Evolutionary conservation across 1,140 invertebrate genomes (phyloP), one percentile per base, ranked within the genome.

Genomic region (Lutraria rhynchaena): DNA sequence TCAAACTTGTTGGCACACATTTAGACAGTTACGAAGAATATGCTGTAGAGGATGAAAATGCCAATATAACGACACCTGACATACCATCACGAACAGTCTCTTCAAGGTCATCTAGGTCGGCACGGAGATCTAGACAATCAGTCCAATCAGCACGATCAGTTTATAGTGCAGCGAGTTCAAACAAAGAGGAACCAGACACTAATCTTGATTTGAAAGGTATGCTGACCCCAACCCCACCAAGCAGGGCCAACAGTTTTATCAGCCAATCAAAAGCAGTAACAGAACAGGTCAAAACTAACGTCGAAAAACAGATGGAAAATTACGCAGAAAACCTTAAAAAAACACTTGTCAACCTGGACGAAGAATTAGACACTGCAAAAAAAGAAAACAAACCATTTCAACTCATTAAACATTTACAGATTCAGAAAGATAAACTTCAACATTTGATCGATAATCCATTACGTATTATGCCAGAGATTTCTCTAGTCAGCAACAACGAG

Each of bases 1-100:
- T 92, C 46, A 92, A 92, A 84, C 83, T 92, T 17, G 86, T 92
- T 22, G 91, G 90, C 11, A 89, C 90, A 22, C 87, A 91, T 46
- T 63, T 61, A 46, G 90, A 92, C 70, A 77, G 85, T 17, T 70
- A 53, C 31, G 69, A 84, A 58, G 75, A 80, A 31, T 74, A 81
- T 41, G 51, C 55, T 2, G 27, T 83, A 24, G 74, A 84, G n/a
- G 80, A 85, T 51, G 70, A 85, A 29, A 75, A 86, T 61, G 65
- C 27, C 24, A 70, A 83, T 22, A 46, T 58, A 17, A 65, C 75
- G 7, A 49, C 37, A n/a, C 44, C 57, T n/a, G 67, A 81, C 29
- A 44, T 63, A 35, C 65, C 57, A 22, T 67, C 75, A 37, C 44
- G 75, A 33, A 27, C 35, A 22, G 17, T 27, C 5, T 61, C 63